These are phyloP conservation scores for Apogon hyalosoma DNA, from an alignment of 2,797 vertebrate genomes.

Conservation along the genomic window DNA sequence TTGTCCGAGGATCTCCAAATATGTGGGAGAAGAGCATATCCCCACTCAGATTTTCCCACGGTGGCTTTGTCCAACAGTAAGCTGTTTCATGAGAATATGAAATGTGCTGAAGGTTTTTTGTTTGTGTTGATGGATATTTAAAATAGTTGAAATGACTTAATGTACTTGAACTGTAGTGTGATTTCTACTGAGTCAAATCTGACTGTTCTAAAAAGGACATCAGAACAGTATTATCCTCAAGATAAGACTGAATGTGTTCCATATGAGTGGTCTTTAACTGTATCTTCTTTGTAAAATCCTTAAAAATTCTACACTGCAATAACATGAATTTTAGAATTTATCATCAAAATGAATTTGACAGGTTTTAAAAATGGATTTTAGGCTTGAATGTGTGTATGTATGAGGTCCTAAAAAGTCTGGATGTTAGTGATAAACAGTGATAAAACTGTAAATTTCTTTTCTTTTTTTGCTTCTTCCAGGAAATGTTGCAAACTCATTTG, in stretches of 20 bases:
- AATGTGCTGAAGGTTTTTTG: slow-evolving; percentile 62
- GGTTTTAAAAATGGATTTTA: no score
- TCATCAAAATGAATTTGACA: no score
- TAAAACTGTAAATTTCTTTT: slow-evolving; percentile 26
- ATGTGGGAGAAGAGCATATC: slow-evolving; percentile 77
- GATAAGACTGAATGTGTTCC: background rate
- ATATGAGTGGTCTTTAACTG: slow-evolving; percentile 21
- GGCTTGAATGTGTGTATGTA: background rate
- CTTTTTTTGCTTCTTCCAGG: slow-evolving; percentile 80
- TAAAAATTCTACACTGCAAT: no score
- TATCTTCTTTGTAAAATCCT: background rate
- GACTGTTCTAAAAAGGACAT: slow-evolving; percentile 47
- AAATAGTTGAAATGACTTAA: slow-evolving; percentile 83
- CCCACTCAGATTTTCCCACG: slow-evolving; percentile 80
- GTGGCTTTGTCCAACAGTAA: slow-evolving; percentile 78
- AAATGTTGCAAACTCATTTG: slow-evolving; percentile 94
- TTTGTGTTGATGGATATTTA: slow-evolving; percentile 83
- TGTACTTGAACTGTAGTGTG: slow-evolving; percentile 77
- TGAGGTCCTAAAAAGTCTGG: no score
- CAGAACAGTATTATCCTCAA: slow-evolving; percentile 36
- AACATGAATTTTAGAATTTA: no score
- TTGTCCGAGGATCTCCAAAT: slow-evolving; percentile 63
- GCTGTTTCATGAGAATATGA: slow-evolving; percentile 73
- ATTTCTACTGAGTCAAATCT: slow-evolving; percentile 70
- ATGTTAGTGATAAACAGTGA: background rate